A percentile compares a stretch with the other conserved stretches of the same genome.
Evolutionary conservation across 2,797 vertebrate genomes (phyloP).

Genomic region (Cetoscarus ocellatus): DNA sequence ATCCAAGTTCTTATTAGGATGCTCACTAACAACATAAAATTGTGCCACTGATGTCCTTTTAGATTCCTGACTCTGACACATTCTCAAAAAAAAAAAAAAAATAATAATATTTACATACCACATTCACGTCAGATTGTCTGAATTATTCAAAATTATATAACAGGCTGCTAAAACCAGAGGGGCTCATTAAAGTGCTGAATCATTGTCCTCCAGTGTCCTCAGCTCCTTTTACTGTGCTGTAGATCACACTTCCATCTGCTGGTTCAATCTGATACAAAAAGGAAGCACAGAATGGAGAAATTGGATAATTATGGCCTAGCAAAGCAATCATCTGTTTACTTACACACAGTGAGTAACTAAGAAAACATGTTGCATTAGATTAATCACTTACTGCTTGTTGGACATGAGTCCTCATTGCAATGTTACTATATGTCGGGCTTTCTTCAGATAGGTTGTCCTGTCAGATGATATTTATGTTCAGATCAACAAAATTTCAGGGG

Average conservation of each 20-base stretch:
- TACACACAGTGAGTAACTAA: not conserved
- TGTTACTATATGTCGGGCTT: constrained; percentile 18
- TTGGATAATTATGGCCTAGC: not conserved
- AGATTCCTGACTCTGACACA: no score
- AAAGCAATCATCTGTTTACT: not conserved
- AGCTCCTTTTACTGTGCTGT: constrained; percentile 12
- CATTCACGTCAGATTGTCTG: no score
- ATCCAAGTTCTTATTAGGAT: no score
- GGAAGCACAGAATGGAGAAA: constrained; percentile 1
- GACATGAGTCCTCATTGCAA: not conserved
- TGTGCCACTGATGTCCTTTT: no score
- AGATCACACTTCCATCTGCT: constrained; percentile 21
- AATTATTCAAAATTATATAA: not conserved
- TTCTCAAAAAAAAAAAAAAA: no score
- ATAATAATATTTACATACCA: not conserved
- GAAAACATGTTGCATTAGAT: not conserved
- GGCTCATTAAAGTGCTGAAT: not conserved
- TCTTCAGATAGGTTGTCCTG: constrained; percentile 1
- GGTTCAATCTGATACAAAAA: constrained; percentile 25
- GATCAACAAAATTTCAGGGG: not conserved
- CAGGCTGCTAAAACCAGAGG: not conserved
- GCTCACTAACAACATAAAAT: no score
- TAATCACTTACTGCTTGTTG: not conserved
- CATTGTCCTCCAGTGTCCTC: not conserved
- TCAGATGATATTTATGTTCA: not conserved